phyloP scores from a whole-genome alignment of 92 coral and sea anemone species.

The Parazoanthus darwini region DNA sequence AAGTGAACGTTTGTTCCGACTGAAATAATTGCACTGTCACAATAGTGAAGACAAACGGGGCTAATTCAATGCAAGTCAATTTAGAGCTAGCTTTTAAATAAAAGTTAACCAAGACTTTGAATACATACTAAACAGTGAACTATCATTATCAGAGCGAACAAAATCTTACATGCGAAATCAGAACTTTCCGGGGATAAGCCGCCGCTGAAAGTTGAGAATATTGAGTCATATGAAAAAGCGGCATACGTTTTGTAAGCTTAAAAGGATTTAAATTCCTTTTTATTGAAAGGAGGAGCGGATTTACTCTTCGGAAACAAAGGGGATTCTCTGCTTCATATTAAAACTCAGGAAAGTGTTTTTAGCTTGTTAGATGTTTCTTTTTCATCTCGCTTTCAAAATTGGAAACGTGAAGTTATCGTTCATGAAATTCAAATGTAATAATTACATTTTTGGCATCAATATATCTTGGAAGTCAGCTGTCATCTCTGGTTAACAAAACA shows the following conservation, averaged over 20 bases:
- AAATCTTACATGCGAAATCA: too few relatives aligned
- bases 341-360: background rate
- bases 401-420: background rate
- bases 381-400: background rate
- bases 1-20: background rate
- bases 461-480: background rate
- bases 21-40: background rate
- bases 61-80: too few relatives aligned
- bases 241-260: too few relatives aligned
- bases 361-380: background rate
- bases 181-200: too few relatives aligned
- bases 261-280: too few relatives aligned
- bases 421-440: background rate
- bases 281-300: background rate
- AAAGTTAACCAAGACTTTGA: too few relatives aligned
- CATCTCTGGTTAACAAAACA: background rate
- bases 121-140: too few relatives aligned
- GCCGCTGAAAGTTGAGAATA: too few relatives aligned
- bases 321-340: background rate
- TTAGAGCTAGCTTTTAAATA: too few relatives aligned
- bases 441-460: background rate
- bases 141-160: too few relatives aligned
- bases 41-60: too few relatives aligned
- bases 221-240: too few relatives aligned
- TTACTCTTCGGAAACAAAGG: background rate